phyloP scores from a whole-genome alignment of 2,113 vertebrate genomes.

The Chauna torquata region DNA sequence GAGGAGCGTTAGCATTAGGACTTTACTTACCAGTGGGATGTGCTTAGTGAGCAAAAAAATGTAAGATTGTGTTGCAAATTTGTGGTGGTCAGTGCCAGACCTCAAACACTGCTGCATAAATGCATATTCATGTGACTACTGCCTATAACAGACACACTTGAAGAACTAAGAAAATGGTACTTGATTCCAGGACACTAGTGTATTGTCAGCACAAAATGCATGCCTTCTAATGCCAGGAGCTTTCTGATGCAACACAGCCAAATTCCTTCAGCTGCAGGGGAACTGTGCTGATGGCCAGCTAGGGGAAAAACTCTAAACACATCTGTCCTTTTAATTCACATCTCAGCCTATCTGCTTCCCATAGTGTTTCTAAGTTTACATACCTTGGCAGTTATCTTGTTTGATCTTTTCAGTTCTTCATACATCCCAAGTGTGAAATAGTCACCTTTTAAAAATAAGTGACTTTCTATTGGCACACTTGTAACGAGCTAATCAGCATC shows the following conservation, averaged over 20 bases:
- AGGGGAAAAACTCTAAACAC: neutral
- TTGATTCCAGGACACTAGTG: neutral
- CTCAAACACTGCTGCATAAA: neutral
- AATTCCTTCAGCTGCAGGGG: neutral
- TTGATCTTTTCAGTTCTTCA: neutral
- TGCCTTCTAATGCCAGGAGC: neutral
- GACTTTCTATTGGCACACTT: neutral
- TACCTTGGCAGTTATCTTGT: neutral
- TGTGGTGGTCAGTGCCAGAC: neutral
- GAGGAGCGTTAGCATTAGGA: neutral
- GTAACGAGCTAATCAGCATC: neutral
- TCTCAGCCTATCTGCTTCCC: neutral
- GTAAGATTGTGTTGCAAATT: neutral
- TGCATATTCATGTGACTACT: neutral
- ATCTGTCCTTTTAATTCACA: neutral
- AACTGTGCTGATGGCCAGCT: neutral
- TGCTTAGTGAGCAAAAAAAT: neutral
- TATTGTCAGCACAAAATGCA: neutral
- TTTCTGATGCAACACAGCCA: neutral
- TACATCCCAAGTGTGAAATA: neutral
- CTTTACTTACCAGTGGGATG: neutral
- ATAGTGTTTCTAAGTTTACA: neutral
- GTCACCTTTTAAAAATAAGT: neutral
- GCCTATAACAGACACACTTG: neutral
- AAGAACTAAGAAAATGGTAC: neutral